Evolutionary conservation across 2,797 vertebrate genomes (phyloP).

Genomic region (Myiotriccus ornatus): DNA sequence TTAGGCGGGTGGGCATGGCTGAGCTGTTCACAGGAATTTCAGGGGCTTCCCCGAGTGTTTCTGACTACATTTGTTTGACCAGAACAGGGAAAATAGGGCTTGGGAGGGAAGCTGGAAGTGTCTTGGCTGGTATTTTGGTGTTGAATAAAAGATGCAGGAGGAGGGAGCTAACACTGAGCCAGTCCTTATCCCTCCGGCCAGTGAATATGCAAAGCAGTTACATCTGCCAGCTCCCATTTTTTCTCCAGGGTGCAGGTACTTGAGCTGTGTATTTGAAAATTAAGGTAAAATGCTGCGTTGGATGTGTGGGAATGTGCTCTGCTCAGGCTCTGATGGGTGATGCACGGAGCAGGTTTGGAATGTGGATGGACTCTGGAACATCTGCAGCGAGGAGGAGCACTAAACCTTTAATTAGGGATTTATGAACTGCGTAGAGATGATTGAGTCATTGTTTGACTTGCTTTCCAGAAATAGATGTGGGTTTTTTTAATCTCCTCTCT

Average conservation of each 20-base stretch:
- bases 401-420: slow-evolving; percentile 39
- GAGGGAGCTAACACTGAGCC: neutral
- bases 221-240: neutral
- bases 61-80: neutral
- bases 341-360: neutral
- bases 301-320: neutral
- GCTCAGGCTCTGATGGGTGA: neutral
- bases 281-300: neutral
- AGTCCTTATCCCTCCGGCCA: neutral
- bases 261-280: neutral
- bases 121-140: neutral
- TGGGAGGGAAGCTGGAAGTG: neutral
- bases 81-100: neutral
- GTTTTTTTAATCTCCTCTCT: neutral
- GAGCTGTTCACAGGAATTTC: neutral
- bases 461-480: slow-evolving; percentile 23
- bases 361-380: slow-evolving; percentile 16
- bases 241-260: neutral
- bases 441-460: slow-evolving; percentile 47
- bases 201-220: neutral
- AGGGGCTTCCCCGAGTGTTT: neutral
- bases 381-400: slow-evolving; percentile 4
- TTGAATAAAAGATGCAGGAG: neutral
- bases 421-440: slow-evolving; percentile 10
- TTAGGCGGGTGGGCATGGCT: neutral